Percentiles rank a stretch among this genome's conserved stretches.
Evolutionary conservation across 1,140 invertebrate species (phyloP).

Genomic region (Epicauta chinensis): DNA sequence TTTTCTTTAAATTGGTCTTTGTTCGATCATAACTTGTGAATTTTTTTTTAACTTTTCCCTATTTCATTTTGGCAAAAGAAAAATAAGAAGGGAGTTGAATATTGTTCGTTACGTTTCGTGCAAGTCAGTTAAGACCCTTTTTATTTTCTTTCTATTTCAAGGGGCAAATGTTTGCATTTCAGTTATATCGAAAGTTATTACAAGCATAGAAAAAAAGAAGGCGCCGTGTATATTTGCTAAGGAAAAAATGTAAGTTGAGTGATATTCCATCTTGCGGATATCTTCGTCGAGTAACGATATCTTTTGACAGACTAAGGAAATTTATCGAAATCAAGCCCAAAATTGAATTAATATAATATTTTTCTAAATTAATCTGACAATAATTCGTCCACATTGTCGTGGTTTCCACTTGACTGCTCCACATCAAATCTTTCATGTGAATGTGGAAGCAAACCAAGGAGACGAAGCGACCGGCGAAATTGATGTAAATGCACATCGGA

Average conservation of each 20-base stretch:
- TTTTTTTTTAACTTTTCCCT: too few relatives aligned
- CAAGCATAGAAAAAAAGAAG: constrained; percentile 4
- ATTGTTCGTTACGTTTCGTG: too few relatives aligned
- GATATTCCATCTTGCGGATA: constrained; percentile 10
- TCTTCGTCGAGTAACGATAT: constrained; percentile 20
- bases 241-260: too few relatives aligned
- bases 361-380: too few relatives aligned
- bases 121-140: neutral
- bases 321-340: too few relatives aligned
- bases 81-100: too few relatives aligned
- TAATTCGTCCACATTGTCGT: too few relatives aligned
- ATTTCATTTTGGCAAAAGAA: too few relatives aligned
- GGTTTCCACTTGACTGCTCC: too few relatives aligned
- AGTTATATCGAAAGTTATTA: neutral
- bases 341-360: too few relatives aligned
- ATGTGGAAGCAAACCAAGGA: constrained; percentile 15
- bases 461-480: constrained; percentile 18
- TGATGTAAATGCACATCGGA: constrained; percentile 36
- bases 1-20: too few relatives aligned
- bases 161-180: constrained; percentile 13
- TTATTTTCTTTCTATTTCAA: constrained; percentile 17
- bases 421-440: constrained; percentile 18
- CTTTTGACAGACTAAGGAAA: constrained; percentile 1
- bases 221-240: neutral
- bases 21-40: too few relatives aligned